Base-by-base conservation (phyloP, 1,140 invertebrate genomes). In the Cotesia chilonis region DNA sequence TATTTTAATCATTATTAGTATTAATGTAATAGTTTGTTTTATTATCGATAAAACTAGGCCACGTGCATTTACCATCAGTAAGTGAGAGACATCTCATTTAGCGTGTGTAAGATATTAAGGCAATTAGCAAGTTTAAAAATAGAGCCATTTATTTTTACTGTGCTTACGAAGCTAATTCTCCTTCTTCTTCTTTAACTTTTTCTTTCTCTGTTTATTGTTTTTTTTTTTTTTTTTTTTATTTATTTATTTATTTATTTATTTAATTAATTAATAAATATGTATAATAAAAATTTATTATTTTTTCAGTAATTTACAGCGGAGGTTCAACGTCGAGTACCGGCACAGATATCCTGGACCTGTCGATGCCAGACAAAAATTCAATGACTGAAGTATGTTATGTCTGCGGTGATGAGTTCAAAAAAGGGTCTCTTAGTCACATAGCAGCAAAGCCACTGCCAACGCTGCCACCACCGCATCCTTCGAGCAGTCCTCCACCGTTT, bases 331-430 rank as follows among this genome's bases (percentile, higher is more conserved):
- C 83, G n/a, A 85, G 81, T 54, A 66, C 78, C 35, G 88, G 87
- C 14, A 90, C 91, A 12, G 94, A 95, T 79, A 94, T 95, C 76
- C 85, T 96, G 63, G 95, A 96, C 86, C 87, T 96, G 64, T 95
- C 94, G 68, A 95, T 96, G 94, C 94, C 95, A 2, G 94, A 95
- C 80, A 96, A 96, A 87, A 95, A 96, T 88, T 93, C 94, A 52
- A 91, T 92, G 69, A 95, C 93, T 55, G 94, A 95, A 88, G 94
- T 95, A 20, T 96, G 93, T 83, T 94, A 94, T 82, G 92, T 95
- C 9, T 96, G 95, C 83, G 94, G 94, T n/a, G 94, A 95, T 81
- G 94, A 95, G 83, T 93, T 93, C 80, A 91, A 92, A 71, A 88
- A 92, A 69, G 94, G 94, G 51, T 94, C 93, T 72, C 88, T 96